Percentiles rank a stretch among this genome's conserved stretches.
Evolutionary conservation across 1,140 invertebrate genomes (phyloP).

Genomic region (Thaumetopoea pityocampa): DNA sequence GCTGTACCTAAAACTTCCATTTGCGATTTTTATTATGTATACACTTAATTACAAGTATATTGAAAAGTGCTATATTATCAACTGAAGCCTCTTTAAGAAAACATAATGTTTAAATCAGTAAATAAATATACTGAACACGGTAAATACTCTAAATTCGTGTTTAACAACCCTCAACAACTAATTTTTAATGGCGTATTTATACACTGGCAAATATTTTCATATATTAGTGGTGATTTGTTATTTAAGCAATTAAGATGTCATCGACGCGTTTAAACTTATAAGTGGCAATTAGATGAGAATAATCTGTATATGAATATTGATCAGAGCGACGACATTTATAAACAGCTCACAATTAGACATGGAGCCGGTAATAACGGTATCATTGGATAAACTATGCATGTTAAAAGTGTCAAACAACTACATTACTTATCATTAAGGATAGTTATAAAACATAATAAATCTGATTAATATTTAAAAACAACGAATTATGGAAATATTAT

Average conservation of each 20-base stretch:
- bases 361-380: constrained; percentile 26
- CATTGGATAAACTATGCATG: constrained; percentile 6
- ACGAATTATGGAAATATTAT: constrained; percentile 10
- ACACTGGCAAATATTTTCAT: constrained; percentile 28
- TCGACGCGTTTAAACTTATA: constrained; percentile 58
- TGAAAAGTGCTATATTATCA: no score
- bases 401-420: constrained; percentile 9
- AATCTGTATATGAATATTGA: constrained; percentile 61
- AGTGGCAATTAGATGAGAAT: constrained; percentile 55
- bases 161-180: no score
- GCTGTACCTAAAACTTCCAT: no score
- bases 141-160: no score
- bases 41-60: no score
- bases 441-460: constrained; percentile 10
- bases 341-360: constrained; percentile 42
- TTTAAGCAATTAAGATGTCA: constrained; percentile 65
- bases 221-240: constrained; percentile 45
- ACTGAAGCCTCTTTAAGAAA: no score
- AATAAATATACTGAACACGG: no score
- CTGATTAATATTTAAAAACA: constrained; percentile 10
- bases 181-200: constrained; percentile 4
- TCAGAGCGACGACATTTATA: constrained; percentile 42
- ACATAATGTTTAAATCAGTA: no score
- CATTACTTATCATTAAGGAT: constrained; percentile 22
- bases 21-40: no score